These are phyloP conservation scores for Oncorhynchus masou DNA, from an alignment of 2,113 vertebrate species.

Conservation along the genomic window DNA sequence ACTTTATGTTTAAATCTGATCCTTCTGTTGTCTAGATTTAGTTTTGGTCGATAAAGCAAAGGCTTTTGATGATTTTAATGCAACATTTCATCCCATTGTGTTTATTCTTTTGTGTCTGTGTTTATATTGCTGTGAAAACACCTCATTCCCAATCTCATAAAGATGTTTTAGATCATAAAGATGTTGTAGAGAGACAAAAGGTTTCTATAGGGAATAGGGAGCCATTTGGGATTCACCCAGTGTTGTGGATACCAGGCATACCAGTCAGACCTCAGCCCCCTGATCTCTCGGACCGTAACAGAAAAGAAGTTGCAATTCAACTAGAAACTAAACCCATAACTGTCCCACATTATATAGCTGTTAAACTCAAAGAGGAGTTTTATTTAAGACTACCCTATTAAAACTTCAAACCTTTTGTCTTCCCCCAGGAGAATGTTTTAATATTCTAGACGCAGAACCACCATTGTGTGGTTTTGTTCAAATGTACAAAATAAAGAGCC, in stretches of 20 bases:
- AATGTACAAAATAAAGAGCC: conserved; percentile 76
- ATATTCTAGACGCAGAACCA: conserved; percentile 73
- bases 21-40: too few species aligned
- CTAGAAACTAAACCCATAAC: conserved; percentile 48
- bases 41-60: neutral
- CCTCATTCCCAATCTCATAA: conserved; percentile 10
- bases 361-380: conserved; percentile 72
- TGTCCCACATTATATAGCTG: conserved; percentile 70
- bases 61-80: neutral
- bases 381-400: conserved; percentile 70
- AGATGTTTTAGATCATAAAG: too few species aligned
- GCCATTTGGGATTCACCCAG: too few species aligned
- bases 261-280: conserved; percentile 66
- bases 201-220: neutral
- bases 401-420: conserved; percentile 75
- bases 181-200: conserved; percentile 38
- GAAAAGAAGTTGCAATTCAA: conserved; percentile 43
- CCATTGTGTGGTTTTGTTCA: conserved; percentile 74
- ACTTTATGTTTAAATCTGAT: too few species aligned
- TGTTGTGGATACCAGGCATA: conserved; percentile 59
- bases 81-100: neutral
- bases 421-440: conserved; percentile 74
- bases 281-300: conserved; percentile 58
- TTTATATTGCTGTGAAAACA: neutral
- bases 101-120: neutral